These are phyloP conservation scores for Goniozus legneri DNA, from an alignment of 1,140 invertebrate genomes.

Conservation along the genomic window DNA sequence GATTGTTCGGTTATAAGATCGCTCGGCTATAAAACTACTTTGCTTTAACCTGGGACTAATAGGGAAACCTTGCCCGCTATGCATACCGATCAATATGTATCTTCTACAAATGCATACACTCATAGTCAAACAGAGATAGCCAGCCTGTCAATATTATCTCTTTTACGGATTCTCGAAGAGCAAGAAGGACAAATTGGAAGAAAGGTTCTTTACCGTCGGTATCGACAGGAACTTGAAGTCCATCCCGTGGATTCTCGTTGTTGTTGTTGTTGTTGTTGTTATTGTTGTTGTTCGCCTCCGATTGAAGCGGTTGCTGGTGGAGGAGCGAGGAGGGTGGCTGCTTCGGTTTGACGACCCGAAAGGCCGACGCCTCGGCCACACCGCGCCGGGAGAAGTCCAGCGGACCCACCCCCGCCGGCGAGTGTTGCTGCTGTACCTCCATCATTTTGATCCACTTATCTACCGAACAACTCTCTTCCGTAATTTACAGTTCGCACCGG, in stretches of 20 bases:
- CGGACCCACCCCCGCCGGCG: slow-evolving; percentile 50
- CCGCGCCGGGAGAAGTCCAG: slow-evolving; percentile 50
- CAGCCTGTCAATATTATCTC: no score
- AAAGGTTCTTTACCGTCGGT: slow-evolving; percentile 37
- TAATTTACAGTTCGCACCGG: no score
- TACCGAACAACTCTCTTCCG: slow-evolving; percentile 14
- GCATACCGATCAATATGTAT: no score
- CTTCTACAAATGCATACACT: no score
- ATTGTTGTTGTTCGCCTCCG: slow-evolving; percentile 47
- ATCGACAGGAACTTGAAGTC: slow-evolving; percentile 28
- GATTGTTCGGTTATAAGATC: no score
- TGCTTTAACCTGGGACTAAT: no score
- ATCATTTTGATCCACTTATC: slow-evolving; percentile 37
- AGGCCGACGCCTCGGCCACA: slow-evolving; percentile 50
- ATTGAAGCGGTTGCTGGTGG: slow-evolving; percentile 29
- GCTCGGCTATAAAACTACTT: no score
- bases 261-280: slow-evolving; percentile 52
- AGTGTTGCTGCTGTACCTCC: slow-evolving; percentile 53
- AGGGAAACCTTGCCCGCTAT: no score
- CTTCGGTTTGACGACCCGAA: slow-evolving; percentile 50
- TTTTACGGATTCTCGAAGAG: no score
- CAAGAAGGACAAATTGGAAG: no score
- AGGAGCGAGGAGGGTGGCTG: slow-evolving; percentile 32
- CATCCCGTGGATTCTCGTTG: slow-evolving; percentile 43
- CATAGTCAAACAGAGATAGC: no score